A percentile compares a stretch with the other conserved stretches of the same genome.
Evolutionary conservation across 2,888 invertebrate genomes (phyloP).

Genomic region (Parascotia fuliginaria): DNA sequence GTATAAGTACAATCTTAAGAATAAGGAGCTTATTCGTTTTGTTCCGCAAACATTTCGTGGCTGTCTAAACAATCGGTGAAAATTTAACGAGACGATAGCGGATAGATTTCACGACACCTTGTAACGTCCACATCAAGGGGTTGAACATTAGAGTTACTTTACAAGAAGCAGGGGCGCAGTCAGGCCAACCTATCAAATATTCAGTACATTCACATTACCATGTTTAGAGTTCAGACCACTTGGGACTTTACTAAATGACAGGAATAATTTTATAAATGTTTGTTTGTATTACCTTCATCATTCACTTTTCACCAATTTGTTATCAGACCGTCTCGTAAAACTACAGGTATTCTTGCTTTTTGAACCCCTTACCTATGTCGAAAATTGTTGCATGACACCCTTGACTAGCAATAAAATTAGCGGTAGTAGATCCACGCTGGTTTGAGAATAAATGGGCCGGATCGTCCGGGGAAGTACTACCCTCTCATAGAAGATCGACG

Average conservation of each 20-base stretch:
- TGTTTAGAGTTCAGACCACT: conserved; percentile 39
- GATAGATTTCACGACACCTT: conserved; percentile 39
- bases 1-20: no score
- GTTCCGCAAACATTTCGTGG: conserved; percentile 2
- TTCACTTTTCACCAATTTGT: no score
- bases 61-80: conserved; percentile 49
- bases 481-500: no score
- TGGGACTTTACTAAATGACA: conserved; percentile 31
- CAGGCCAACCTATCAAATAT: conserved; percentile 64
- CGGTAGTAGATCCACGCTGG: no score
- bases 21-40: background rate
- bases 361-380: no score
- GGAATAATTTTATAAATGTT: conserved; percentile 9
- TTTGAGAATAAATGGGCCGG: no score
- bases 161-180: conserved; percentile 42
- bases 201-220: conserved; percentile 46
- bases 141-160: conserved; percentile 58
- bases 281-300: no score
- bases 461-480: no score
- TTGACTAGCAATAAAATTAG: no score
- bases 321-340: no score
- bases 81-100: conserved; percentile 53
- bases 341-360: no score
- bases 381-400: no score
- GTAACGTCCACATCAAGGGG: conserved; percentile 55